These are phyloP conservation scores for Chauna torquata DNA, from an alignment of 2,113 vertebrate genomes.

Conservation along the genomic window DNA sequence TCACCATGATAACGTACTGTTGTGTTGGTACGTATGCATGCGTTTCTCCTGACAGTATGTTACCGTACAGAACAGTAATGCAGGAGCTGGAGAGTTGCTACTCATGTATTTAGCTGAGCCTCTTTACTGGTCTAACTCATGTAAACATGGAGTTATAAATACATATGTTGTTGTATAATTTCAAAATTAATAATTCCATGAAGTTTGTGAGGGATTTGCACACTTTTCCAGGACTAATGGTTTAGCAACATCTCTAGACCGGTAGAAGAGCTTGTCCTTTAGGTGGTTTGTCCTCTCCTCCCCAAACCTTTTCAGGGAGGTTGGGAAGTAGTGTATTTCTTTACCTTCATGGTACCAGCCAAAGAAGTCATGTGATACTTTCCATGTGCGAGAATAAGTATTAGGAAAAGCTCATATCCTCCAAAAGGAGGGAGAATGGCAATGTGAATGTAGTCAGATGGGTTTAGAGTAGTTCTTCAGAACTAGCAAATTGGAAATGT, in stretches of 20 bases:
- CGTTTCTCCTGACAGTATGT: not conserved
- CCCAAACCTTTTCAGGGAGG: not conserved
- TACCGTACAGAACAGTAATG: not conserved
- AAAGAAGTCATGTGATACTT: not conserved
- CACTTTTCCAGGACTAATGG: not conserved
- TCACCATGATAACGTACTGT: not conserved
- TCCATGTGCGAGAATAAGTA: not conserved
- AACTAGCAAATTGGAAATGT: not conserved
- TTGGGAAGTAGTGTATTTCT: not conserved
- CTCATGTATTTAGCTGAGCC: not conserved
- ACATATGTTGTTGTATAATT: not conserved
- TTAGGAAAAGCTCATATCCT: not conserved
- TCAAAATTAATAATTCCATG: not conserved
- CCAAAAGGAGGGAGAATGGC: not conserved
- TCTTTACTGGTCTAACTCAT: not conserved
- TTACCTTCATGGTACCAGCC: not conserved
- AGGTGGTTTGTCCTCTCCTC: not conserved
- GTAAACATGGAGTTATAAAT: not conserved
- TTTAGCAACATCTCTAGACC: not conserved
- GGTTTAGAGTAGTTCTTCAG: not conserved
- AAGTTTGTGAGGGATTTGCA: not conserved
- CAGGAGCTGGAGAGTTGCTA: not conserved
- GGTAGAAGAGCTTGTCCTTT: not conserved
- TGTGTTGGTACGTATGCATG: not conserved
- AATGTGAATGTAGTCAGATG: not conserved